Conservation (phyloP, 2,888 invertebrate genomes). For the Hesperia comma region DNA sequence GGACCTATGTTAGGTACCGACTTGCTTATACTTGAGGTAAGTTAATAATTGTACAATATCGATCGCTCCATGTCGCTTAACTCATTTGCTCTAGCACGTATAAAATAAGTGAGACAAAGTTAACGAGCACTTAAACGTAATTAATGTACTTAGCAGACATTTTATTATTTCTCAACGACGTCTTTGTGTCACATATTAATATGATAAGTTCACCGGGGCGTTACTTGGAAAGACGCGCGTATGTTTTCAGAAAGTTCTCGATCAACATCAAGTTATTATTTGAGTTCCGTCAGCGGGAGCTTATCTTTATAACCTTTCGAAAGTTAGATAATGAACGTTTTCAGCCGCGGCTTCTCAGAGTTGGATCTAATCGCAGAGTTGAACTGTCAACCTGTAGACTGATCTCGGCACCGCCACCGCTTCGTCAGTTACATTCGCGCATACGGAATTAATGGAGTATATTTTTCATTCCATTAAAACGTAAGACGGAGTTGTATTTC, state of each 20-base stretch:
- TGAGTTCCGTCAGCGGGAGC: neutral
- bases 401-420: neutral
- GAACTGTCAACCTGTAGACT: too few relatives aligned
- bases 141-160: neutral
- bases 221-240: neutral
- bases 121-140: neutral
- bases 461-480: too few relatives aligned
- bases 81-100: neutral
- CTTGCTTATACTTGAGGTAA: too few relatives aligned
- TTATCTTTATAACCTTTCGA: conserved; percentile 5
- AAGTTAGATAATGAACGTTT: conserved; percentile 1
- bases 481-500: too few relatives aligned
- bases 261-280: conserved; percentile 9
- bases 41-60: too few relatives aligned
- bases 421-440: neutral
- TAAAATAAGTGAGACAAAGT: neutral
- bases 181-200: conserved; percentile 3
- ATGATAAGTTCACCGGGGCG: neutral
- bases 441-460: too few relatives aligned
- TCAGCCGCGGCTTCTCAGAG: neutral
- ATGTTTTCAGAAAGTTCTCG: conserved; percentile 10
- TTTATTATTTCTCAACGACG: neutral
- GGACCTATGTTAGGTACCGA: too few relatives aligned
- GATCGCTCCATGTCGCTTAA: too few relatives aligned
- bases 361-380: neutral